These are phyloP conservation scores for Thamnophis sirtalis DNA, from an alignment of 2,113 vertebrate genomes.

Conservation along the genomic window DNA sequence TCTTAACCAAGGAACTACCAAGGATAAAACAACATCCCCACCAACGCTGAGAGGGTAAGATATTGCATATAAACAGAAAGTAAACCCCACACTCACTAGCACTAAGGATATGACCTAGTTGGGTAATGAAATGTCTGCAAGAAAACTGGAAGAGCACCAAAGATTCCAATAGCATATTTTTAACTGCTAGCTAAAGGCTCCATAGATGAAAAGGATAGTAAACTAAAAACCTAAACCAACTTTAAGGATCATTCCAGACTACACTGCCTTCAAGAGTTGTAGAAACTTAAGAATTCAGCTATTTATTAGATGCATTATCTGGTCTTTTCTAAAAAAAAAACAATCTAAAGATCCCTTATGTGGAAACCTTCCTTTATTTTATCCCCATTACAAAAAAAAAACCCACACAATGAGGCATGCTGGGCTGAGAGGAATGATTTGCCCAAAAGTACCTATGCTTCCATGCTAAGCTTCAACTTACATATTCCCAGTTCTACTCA, in stretches of 20 bases:
- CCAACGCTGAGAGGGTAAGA: not conserved
- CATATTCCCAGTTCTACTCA: not conserved
- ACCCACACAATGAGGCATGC: not conserved
- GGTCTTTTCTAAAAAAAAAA: not conserved
- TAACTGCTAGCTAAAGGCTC: not conserved
- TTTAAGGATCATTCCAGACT: not conserved
- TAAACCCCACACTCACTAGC: not conserved
- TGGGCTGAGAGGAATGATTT: not conserved
- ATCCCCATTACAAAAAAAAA: not conserved
- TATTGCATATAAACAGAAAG: not conserved
- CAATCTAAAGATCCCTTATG: not conserved
- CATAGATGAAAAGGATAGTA: not conserved
- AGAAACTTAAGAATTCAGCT: not conserved
- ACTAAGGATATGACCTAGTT: not conserved
- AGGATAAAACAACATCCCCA: not conserved
- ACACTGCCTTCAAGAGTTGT: not conserved
- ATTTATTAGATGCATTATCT: not conserved
- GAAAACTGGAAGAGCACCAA: not conserved
- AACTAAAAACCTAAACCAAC: not conserved
- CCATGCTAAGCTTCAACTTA: not conserved
- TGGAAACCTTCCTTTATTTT: not conserved
- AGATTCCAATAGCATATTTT: not conserved
- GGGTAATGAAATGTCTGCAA: not conserved
- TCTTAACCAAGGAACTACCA: not conserved
- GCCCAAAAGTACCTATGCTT: not conserved